Conservation (phyloP, 1,140 invertebrate species). For the Drosophila bifasciata region DNA sequence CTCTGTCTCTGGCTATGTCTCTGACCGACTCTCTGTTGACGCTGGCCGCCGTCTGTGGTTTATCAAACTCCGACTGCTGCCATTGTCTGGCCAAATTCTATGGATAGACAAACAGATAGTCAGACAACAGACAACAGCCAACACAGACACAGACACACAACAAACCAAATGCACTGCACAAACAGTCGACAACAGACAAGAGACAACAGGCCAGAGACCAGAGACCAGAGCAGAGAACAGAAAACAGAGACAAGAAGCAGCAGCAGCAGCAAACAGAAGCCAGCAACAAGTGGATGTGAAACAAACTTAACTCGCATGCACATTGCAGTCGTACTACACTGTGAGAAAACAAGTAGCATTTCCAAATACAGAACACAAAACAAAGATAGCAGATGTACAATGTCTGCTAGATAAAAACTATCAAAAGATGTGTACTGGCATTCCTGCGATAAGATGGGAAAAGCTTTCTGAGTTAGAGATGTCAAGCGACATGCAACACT, state of each 20-base stretch:
- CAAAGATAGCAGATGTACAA: not conserved
- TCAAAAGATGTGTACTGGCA: too few species aligned
- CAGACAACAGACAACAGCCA: slow-evolving; percentile 11
- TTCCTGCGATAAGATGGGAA: not conserved
- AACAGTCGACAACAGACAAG: slow-evolving; percentile 25
- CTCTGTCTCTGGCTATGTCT: too few species aligned
- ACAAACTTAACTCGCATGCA: slow-evolving; percentile 46
- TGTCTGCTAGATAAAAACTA: too few species aligned
- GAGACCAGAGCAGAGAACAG: slow-evolving; percentile 32
- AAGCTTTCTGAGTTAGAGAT: not conserved
- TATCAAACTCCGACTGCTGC: slow-evolving; percentile 51
- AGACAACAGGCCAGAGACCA: slow-evolving; percentile 5
- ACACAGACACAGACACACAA: not conserved
- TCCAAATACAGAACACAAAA: too few species aligned
- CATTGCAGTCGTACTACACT: too few species aligned
- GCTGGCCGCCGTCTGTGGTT: slow-evolving; percentile 45
- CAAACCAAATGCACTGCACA: slow-evolving; percentile 31
- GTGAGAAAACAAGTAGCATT: too few species aligned
- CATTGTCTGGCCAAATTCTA: slow-evolving; percentile 73
- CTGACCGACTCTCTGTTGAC: too few species aligned
- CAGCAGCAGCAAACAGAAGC: slow-evolving; percentile 35
- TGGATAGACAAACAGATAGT: slow-evolving; percentile 52
- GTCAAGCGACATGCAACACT: too few species aligned
- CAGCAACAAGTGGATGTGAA: slow-evolving; percentile 69
- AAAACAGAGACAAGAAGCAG: slow-evolving; percentile 22